Evolutionary conservation across 2,888 invertebrate species (phyloP).

Genomic region (Agonopterix heracliana): DNA sequence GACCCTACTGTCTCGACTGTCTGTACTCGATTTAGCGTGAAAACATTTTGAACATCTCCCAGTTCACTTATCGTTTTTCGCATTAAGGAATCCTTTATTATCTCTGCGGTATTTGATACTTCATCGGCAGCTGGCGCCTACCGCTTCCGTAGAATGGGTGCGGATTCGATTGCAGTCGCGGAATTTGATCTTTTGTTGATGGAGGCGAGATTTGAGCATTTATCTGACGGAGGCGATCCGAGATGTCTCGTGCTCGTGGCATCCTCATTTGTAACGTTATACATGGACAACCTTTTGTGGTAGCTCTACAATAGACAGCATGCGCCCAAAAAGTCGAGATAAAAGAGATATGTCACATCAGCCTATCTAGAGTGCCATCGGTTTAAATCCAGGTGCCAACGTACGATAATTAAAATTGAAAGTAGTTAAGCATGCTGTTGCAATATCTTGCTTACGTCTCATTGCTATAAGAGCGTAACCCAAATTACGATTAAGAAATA

Average conservation of each 20-base stretch:
- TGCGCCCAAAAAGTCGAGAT: constrained; percentile 43
- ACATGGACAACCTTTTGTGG: constrained; percentile 54
- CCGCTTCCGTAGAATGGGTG: constrained; percentile 63
- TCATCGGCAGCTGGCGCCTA: constrained; percentile 65
- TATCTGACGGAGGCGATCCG: constrained; percentile 51
- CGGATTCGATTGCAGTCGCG: constrained; percentile 47
- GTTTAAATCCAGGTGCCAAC: neutral
- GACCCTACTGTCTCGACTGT: constrained; percentile 56
- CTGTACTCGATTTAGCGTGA: constrained; percentile 65
- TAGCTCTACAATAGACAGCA: constrained; percentile 48
- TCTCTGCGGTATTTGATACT: constrained; percentile 58
- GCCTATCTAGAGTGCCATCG: constrained; percentile 7
- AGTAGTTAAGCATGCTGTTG: neutral
- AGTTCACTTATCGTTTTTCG: constrained; percentile 57
- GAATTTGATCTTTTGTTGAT: constrained; percentile 69
- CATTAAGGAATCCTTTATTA: constrained; percentile 63
- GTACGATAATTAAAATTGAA: constrained; percentile 4
- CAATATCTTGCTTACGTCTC: neutral
- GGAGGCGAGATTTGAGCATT: constrained; percentile 56
- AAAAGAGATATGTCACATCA: constrained; percentile 30
- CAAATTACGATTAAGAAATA: constrained; percentile 9
- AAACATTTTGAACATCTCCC: constrained; percentile 53
- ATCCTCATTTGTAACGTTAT: constrained; percentile 52
- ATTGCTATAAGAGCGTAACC: constrained; percentile 2
- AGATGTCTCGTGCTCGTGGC: constrained; percentile 64